A percentile compares a stretch with the other conserved stretches of the same genome.
Conservation (phyloP, 2,797 vertebrate genomes). For the Podargus strigoides region DNA sequence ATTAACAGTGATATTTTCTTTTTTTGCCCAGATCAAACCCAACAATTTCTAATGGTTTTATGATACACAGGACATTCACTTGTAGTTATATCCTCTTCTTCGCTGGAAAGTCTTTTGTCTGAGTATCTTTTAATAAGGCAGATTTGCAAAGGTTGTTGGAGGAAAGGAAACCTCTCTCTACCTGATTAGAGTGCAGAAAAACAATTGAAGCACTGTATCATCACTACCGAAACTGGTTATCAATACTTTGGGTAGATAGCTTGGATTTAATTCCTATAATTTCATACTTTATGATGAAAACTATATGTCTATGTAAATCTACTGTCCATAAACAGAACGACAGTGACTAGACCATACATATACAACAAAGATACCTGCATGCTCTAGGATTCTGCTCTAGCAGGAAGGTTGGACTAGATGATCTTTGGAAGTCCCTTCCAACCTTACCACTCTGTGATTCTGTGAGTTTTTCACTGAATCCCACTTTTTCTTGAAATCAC, state of each 20-base stretch:
- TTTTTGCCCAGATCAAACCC: background rate
- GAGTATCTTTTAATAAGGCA: background rate
- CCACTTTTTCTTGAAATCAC: background rate
- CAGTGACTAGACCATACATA: background rate
- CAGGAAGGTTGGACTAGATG: no score
- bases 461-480: background rate
- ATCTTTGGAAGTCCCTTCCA: no score
- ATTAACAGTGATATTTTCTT: background rate
- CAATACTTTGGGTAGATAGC: background rate
- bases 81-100: background rate
- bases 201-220: background rate
- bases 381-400: no score
- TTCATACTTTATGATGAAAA: background rate
- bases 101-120: background rate
- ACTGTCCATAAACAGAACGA: background rate
- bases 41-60: background rate
- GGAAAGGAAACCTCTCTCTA: background rate
- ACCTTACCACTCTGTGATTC: no score
- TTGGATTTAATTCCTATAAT: background rate
- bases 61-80: background rate
- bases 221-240: background rate
- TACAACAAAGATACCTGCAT: background rate
- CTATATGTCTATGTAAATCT: background rate
- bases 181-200: background rate
- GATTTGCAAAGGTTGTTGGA: background rate